These are phyloP conservation scores for Ophion costatus DNA, from an alignment of 2,888 invertebrate species.

Conservation along the genomic window DNA sequence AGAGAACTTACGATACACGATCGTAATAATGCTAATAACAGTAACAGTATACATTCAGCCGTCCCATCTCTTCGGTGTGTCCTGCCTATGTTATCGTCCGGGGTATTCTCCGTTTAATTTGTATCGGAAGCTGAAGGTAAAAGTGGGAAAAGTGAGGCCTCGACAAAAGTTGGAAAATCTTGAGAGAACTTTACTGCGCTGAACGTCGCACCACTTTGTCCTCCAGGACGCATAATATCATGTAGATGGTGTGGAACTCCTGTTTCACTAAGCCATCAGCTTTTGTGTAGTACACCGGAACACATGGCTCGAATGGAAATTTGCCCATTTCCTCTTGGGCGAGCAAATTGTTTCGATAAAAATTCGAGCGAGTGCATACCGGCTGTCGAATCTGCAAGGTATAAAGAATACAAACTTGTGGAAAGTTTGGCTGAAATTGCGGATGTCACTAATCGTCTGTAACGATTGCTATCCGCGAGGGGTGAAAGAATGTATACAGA, in stretches of 20 bases:
- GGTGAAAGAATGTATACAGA: background rate
- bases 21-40: conserved; percentile 60
- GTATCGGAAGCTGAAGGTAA: conserved; percentile 38
- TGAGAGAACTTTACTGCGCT: conserved; percentile 42
- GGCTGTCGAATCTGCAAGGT: conserved; percentile 47
- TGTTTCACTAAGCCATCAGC: conserved; percentile 60
- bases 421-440: background rate
- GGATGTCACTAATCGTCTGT: background rate
- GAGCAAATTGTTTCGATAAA: conserved; percentile 72
- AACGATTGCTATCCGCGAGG: background rate
- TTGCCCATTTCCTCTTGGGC: conserved; percentile 68
- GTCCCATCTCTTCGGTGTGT: conserved; percentile 9
- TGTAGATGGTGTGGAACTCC: conserved; percentile 70
- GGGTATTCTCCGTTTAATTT: conserved; percentile 56
- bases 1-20: background rate
- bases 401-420: conserved; percentile 33
- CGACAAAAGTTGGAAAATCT: conserved; percentile 47
- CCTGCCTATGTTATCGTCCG: conserved; percentile 18
- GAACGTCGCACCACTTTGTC: conserved; percentile 68
- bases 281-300: conserved; percentile 10
- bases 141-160: conserved; percentile 9
- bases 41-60: conserved; percentile 36
- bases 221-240: conserved; percentile 74
- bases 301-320: conserved; percentile 72
- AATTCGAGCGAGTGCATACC: conserved; percentile 67